Base-by-base conservation (phyloP, 2,113 vertebrate genomes). In the Xenopus laevis region DNA sequence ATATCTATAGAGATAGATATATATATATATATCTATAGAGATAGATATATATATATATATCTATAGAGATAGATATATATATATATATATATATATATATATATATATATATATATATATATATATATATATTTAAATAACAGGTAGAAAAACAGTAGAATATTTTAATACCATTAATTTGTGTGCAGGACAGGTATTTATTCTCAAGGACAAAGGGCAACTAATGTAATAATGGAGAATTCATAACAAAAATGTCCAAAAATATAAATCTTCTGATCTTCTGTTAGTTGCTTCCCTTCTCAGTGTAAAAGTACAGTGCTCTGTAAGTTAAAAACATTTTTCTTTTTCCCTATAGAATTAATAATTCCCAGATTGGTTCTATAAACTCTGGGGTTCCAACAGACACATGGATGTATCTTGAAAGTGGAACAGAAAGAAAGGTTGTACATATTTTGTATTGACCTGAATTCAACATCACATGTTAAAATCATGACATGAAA, bases 401-500 rank as follows among this genome's bases (percentile, higher is more conserved):
- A 23, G 13, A 72, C 45, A 59, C 79, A 86, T 81, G 73, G 83
- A 84, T 65, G 71, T 77, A 81, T 73, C 61, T 68, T 67, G 11
- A 61, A 82, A 78, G 60, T 71, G 3, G 21, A 81, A 80, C 79
- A 85, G 81, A 81, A 84, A 83, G 21, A 74, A 82, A 82, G 46
- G 72, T 78, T 82, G 55, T 70, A 63, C 71, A 80, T 79, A 70
- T 82, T 85, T 81, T 71, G 71, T 66, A 83, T 81, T 81, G 87
- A 85, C 81, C 86, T 81, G 84, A 87, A 87, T 82, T 79, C 80
- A 84, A 84, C 87, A 83, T 85, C 83, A 82, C 79, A 87, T 79
- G 85, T 85, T 84, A 84, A 85, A 86, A 90, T 83, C 80, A 81
- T 81, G 87, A 85, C 86, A 78, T 81, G 82, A 84, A 79, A 83